Conservation (phyloP, 2,888 invertebrate genomes). For the Phanerotoma sp. region DNA sequence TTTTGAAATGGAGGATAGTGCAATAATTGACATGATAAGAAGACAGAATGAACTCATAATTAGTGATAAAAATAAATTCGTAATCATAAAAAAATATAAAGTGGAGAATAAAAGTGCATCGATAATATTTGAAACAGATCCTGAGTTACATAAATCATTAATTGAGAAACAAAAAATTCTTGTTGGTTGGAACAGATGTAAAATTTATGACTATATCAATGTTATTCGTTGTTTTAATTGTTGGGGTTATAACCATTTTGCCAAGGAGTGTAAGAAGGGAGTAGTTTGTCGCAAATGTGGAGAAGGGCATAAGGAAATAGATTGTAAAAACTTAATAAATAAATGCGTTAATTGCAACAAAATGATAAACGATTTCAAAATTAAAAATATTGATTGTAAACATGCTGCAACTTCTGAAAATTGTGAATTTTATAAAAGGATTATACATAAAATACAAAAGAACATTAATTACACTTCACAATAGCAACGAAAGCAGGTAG, state of each 20-base stretch:
- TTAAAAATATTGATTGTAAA: slow-evolving; percentile 1
- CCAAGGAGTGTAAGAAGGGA: slow-evolving; percentile 21
- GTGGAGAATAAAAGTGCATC: neutral
- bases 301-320: slow-evolving; percentile 1
- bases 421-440: slow-evolving; percentile 15
- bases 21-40: no score
- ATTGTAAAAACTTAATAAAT: slow-evolving; percentile 3
- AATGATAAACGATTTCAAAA: slow-evolving; percentile 14
- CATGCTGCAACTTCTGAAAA: slow-evolving; percentile 15
- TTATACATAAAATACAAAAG: slow-evolving; percentile 2
- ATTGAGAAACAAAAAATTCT: neutral
- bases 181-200: neutral
- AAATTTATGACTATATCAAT: neutral
- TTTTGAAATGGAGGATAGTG: no score
- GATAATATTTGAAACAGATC: neutral
- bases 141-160: neutral
- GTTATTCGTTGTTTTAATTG: slow-evolving; percentile 1
- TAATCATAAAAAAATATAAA: no score
- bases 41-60: no score
- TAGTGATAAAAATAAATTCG: no score
- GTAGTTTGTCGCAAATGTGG: slow-evolving; percentile 20
- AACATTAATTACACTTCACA: slow-evolving; percentile 10
- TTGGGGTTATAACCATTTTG: slow-evolving; percentile 23
- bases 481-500: slow-evolving; percentile 22
- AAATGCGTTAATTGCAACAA: slow-evolving; percentile 25